A percentile compares a stretch with the other conserved stretches of the same genome.
Conservation (phyloP, 1,140 invertebrate genomes). For the Oedothorax gibbosus region DNA sequence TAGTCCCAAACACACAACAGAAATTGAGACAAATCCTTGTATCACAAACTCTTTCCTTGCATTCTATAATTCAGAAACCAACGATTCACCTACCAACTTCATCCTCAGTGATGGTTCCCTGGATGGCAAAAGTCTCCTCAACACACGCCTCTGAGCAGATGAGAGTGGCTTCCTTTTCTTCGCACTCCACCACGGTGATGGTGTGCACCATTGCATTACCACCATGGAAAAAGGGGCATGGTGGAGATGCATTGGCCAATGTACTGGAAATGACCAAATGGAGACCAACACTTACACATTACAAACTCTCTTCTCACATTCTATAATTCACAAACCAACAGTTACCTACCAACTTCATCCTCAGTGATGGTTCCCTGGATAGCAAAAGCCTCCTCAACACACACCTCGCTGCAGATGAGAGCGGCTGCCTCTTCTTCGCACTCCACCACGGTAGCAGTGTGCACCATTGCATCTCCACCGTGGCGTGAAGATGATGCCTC, state of each 20-base stretch:
- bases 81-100: conserved; percentile 78
- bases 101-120: conserved; percentile 87
- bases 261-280: too few species aligned
- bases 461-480: conserved; percentile 71
- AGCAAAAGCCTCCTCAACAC: conserved; percentile 80
- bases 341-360: conserved; percentile 81
- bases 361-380: conserved; percentile 87
- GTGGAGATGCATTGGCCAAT: too few species aligned
- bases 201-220: too few species aligned
- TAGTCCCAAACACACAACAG: too few species aligned
- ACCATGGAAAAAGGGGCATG: too few species aligned
- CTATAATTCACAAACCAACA: not conserved
- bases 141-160: conserved; percentile 86
- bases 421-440: conserved; percentile 80
- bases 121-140: conserved; percentile 80
- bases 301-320: too few species aligned
- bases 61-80: not conserved
- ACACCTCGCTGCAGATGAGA: conserved; percentile 86
- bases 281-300: too few species aligned
- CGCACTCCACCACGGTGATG: conserved; percentile 85
- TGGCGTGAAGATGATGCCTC: too few species aligned
- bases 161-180: conserved; percentile 83
- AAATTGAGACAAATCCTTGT: too few species aligned
- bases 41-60: too few species aligned
- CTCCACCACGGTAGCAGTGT: conserved; percentile 93